Percentiles rank a stretch among this genome's conserved stretches.
Conservation (phyloP, 2,113 vertebrate species). For the Chauna torquata region DNA sequence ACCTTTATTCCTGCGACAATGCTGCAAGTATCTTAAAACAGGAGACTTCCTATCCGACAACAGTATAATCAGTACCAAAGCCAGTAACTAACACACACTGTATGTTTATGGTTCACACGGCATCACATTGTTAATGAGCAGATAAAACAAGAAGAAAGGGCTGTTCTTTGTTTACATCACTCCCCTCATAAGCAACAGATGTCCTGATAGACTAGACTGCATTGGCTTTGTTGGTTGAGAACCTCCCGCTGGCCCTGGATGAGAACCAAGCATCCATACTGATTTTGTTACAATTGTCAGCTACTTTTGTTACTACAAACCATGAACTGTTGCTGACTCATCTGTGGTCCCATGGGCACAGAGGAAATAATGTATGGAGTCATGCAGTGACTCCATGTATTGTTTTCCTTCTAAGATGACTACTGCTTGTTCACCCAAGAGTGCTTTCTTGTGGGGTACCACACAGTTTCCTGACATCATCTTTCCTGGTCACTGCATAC, state of each 20-base stretch:
- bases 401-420: conserved; percentile 20
- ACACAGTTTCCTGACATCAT: background rate
- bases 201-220: conserved; percentile 71
- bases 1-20: background rate
- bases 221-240: conserved; percentile 67
- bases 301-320: conserved; percentile 65
- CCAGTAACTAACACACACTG: conserved; percentile 21
- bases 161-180: conserved; percentile 69
- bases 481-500: background rate
- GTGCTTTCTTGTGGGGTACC: conserved; percentile 24
- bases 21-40: background rate
- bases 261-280: conserved; percentile 69
- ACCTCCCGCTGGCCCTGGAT: conserved; percentile 68
- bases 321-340: conserved; percentile 63
- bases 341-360: conserved; percentile 30
- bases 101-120: conserved; percentile 59
- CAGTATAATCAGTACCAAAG: conserved; percentile 4
- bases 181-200: conserved; percentile 72
- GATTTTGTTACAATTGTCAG: conserved; percentile 68
- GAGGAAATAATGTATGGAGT: conserved; percentile 63
- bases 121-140: conserved; percentile 64
- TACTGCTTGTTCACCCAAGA: conserved; percentile 31
- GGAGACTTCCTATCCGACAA: background rate
- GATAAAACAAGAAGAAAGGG: conserved; percentile 58
- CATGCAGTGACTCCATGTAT: conserved; percentile 26